Evolutionary conservation across 2,797 vertebrate genomes (phyloP).

Genomic region (Enteromius thamalakanensis): DNA sequence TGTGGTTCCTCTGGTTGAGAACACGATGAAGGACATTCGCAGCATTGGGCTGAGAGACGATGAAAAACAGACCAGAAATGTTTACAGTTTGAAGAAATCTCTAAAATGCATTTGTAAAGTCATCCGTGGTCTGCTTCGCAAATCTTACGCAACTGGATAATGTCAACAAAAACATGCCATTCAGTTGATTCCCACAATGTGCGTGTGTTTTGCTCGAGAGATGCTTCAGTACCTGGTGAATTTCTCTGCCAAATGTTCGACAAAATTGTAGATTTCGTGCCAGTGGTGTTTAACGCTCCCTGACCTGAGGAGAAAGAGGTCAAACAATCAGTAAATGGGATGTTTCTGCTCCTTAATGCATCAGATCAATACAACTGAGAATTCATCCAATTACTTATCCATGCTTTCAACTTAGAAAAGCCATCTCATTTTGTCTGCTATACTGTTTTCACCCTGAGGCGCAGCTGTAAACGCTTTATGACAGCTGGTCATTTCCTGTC

Average conservation of each 20-base stretch:
- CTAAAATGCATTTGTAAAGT: background rate
- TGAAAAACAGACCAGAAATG: background rate
- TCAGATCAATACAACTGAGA: background rate
- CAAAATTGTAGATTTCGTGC: slow-evolving; percentile 87
- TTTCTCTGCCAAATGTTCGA: slow-evolving; percentile 87
- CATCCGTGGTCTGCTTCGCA: background rate
- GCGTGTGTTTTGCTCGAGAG: background rate
- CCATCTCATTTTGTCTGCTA: slow-evolving; percentile 10
- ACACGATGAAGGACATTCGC: slow-evolving; percentile 92
- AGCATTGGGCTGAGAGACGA: slow-evolving; percentile 81
- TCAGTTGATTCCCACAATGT: background rate
- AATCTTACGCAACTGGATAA: background rate
- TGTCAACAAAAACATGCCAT: background rate
- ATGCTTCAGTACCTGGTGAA: slow-evolving; percentile 83
- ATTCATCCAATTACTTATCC: background rate
- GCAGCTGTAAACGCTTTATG: slow-evolving; percentile 32
- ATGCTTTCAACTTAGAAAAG: slow-evolving; percentile 8
- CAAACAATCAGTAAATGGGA: slow-evolving; percentile 18
- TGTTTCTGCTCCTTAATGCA: background rate
- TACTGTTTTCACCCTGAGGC: slow-evolving; percentile 22
- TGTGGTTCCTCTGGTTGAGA: slow-evolving; percentile 80
- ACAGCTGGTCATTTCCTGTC: slow-evolving; percentile 48
- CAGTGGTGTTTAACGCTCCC: slow-evolving; percentile 92
- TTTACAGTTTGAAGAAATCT: background rate
- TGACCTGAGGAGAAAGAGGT: slow-evolving; percentile 76